These are phyloP conservation scores for Clytia hemisphaerica DNA, from an alignment of 30 jellyfish, hydroid and myxozoan genomes.

Conservation along the genomic window DNA sequence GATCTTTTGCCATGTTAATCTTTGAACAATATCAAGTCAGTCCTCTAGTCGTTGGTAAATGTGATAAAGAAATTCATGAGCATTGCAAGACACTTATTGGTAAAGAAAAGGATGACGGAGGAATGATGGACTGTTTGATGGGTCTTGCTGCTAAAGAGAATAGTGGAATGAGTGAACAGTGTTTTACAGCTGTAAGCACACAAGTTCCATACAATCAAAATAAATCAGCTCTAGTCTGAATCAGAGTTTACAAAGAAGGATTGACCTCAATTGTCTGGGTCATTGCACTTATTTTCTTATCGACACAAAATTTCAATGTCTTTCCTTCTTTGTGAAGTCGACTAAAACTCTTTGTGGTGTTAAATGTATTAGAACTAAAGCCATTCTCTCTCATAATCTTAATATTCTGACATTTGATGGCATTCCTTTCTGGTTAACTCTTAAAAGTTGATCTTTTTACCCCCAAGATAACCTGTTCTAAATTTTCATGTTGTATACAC, in stretches of 20 bases:
- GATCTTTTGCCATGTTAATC: constrained; percentile 52
- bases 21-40: constrained; percentile 70
- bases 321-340: no score
- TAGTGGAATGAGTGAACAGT: constrained; percentile 9
- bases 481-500: neutral
- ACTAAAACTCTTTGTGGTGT: no score
- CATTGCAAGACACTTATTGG: constrained; percentile 32
- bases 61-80: constrained; percentile 45
- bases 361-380: no score
- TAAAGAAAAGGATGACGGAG: constrained; percentile 63
- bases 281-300: no score
- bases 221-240: no score
- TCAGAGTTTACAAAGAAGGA: no score
- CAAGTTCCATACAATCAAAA: neutral
- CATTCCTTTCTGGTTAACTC: no score
- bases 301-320: no score
- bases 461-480: neutral
- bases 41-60: constrained; percentile 63
- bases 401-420: neutral
- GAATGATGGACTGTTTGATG: constrained; percentile 86
- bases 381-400: no score
- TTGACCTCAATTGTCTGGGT: no score
- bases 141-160: constrained; percentile 40
- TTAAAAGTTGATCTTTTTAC: neutral
- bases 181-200: constrained; percentile 69